Conservation (phyloP, 2,888 invertebrate genomes). For the Ichneumoninae sp. region DNA sequence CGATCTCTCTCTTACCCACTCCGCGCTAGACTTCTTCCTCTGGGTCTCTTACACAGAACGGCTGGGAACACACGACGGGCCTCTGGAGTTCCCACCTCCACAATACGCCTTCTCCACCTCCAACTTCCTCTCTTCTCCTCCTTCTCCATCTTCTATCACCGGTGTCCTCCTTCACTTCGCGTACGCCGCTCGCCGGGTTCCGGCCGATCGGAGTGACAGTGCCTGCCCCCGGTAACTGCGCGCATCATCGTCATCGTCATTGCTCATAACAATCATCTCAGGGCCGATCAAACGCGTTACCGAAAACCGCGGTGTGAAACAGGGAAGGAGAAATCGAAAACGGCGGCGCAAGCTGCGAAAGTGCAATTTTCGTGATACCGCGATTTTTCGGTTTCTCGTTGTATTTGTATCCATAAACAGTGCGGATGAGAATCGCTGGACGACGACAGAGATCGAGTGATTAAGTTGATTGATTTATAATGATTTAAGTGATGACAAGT, state of each 20-base stretch:
- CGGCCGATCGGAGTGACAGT: conserved; percentile 76
- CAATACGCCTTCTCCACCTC: conserved; percentile 64
- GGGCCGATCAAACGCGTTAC: conserved; percentile 1
- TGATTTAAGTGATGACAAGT: conserved; percentile 62
- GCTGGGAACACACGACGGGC: conserved; percentile 51
- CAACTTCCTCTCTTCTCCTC: conserved; percentile 63
- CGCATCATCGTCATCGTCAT: conserved; percentile 26
- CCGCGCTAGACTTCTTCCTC: conserved; percentile 55
- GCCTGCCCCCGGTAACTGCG: conserved; percentile 61
- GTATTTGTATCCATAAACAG: conserved; percentile 9
- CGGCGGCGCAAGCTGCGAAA: conserved; percentile 8
- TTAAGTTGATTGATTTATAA: conserved; percentile 48
- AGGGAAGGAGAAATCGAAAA: background rate
- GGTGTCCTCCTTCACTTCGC: conserved; percentile 71
- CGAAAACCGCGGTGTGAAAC: conserved; percentile 13
- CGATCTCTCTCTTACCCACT: conserved; percentile 29
- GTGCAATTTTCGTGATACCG: conserved; percentile 54
- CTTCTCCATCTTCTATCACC: conserved; percentile 59
- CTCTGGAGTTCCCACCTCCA: conserved; percentile 65
- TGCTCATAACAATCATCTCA: conserved; percentile 26
- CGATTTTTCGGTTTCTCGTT: conserved; percentile 8
- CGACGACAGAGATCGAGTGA: conserved; percentile 57
- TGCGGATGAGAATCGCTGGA: conserved; percentile 40
- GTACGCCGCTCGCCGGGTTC: conserved; percentile 72
- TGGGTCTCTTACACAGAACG: conserved; percentile 22